Base-by-base conservation (phyloP, 1,140 invertebrate genomes). In the Hylaeus anthracinus region DNA sequence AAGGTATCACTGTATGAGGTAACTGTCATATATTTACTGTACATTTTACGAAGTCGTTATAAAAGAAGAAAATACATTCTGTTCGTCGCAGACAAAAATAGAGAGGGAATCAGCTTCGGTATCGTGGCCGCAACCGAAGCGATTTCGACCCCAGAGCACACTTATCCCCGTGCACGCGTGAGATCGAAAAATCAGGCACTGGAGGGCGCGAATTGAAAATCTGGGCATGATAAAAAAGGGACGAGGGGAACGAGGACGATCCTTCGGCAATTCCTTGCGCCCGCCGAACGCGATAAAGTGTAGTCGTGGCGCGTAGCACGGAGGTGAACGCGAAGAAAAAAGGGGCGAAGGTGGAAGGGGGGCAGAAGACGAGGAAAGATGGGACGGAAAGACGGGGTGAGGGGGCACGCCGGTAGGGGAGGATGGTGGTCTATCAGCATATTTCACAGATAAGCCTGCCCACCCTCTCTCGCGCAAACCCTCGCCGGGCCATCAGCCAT, bases 361-460 rank as follows among this genome's bases (percentile, higher is more conserved):
- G 64, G 60, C 58, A 58, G 60, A 56, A 63, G 48, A 61, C 37
- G 55, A 8, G 41, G 58, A 72, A 63, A 56, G 61, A 63, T 70
- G 61, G 72, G 56, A 37, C 60, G 48, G 39, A 76, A 45, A 69
- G 37, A 26, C 60, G 48, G 58, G 39, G 79, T 56, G 72, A 69
- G 78, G 37, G 72, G 58, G 64, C 41, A 53, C 48, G 41, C 14
- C 51, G 66, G 53, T 51, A 78, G 51, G 60, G 63, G 70, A 56
- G 72, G 80, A 85, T 82, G 89, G 84, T 88, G 88, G 88, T 87
- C 89, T 92, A 91, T 93, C 92, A 92, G 92, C 91, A 93, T 93
- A 93, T 93, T 93, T 93, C 92, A 93, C 92, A 93, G 93, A 93
- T 93, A 93, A 93, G 93, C 91, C 88, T 88, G 84, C 82, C 86